Evolutionary conservation across 2,797 vertebrate species (phyloP), one percentile per base, ranked within the genome.

Genomic region (Falco biarmicus): DNA sequence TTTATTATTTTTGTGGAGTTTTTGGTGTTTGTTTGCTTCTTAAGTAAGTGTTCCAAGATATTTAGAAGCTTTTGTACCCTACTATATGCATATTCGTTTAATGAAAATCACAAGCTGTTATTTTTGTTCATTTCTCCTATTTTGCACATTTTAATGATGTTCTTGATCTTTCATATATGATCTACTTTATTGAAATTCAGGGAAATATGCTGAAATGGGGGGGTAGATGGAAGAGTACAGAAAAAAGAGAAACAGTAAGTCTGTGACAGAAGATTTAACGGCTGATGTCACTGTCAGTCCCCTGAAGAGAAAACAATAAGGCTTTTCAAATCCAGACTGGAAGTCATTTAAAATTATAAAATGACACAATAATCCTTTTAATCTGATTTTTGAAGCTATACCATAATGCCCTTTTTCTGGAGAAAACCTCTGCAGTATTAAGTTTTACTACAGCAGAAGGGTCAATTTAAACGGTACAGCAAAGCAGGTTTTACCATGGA

Each of bases 271-370:
- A 87, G 89, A 86, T 63, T 89, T 86, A 61, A 6, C 21, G 16
- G 60, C 61, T 95, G 89, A 94, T 69, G 59, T 93, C 91, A 95
- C 53, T 54, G 69, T 63, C 75, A 65, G 48, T 22, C 14, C 51
- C 41, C 84, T 60, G 63, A 64, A 80, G 45, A 89, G 73, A 91
- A 82, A 95, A 96, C 86, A 94, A 57, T 11, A 56, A 65, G 4
- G 22, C 63, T 85, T 90, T 93, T 48, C 56, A 89, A 96, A 91
- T 57, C 41, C 91, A 83, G 45, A 51, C 93, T 93, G 95, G 93
- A 97, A 96, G 88, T 93, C 53, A 87, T 74, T 95, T 57, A 82
- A 73, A 97, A 91, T 92, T 74, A 74, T 51, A 53, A 97, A 95
- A 69, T 48, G 63, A 77, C 87, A 87, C 53, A 73, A 24, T 95